These are phyloP conservation scores for Polydesmus complanatus DNA, from an alignment of 2,888 invertebrate genomes.

Conservation along the genomic window DNA sequence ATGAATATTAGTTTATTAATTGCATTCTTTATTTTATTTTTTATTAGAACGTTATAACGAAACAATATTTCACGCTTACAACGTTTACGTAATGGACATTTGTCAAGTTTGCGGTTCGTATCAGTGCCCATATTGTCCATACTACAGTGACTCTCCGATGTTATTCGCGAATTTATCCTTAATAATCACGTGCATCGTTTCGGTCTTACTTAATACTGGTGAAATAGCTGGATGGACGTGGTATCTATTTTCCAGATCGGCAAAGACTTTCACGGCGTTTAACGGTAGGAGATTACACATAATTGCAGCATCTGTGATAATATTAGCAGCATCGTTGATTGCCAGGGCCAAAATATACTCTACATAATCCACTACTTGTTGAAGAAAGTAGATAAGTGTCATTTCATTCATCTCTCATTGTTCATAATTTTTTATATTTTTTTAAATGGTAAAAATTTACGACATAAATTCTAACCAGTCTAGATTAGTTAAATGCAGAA, in stretches of 20 bases:
- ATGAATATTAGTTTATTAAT: background rate
- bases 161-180: background rate
- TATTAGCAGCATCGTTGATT: background rate
- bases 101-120: slow-evolving; percentile 90
- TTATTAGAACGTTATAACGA: slow-evolving; percentile 77
- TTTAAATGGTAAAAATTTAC: too few species aligned
- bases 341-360: background rate
- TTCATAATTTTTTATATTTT: too few species aligned
- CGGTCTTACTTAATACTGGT: background rate
- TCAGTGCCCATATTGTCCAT: slow-evolving; percentile 73
- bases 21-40: slow-evolving; percentile 5
- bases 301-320: background rate
- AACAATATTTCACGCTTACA: slow-evolving; percentile 73
- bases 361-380: too few species aligned
- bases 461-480: too few species aligned
- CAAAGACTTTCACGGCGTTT: background rate
- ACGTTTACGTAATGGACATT: slow-evolving; percentile 73
- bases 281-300: background rate
- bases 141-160: slow-evolving; percentile 1
- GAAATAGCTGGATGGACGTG: background rate
- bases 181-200: background rate
- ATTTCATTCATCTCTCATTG: too few species aligned
- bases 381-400: too few species aligned
- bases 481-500: too few species aligned
- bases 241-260: background rate